These are phyloP conservation scores for Holothuria leucospilota DNA, from an alignment of 53 echinoderm and acorn worm species.

Conservation along the genomic window DNA sequence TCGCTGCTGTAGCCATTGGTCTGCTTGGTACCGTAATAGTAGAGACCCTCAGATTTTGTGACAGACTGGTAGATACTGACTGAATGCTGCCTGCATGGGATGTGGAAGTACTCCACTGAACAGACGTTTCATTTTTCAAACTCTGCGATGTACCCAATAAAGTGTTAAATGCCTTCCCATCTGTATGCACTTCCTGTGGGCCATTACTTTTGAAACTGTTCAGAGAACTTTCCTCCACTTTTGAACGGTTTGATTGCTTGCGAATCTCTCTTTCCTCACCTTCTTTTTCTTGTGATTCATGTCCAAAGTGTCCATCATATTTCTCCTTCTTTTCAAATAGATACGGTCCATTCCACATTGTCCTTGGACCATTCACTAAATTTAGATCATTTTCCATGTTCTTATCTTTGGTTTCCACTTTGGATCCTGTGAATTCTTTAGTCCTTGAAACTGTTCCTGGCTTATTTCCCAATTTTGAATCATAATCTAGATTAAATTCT, in stretches of 20 bases:
- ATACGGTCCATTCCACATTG: slow-evolving; percentile 12
- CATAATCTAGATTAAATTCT: neutral
- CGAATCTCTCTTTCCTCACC: too few species aligned
- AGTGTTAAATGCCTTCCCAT: too few species aligned
- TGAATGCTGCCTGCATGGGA: slow-evolving; percentile 21
- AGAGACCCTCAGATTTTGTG: slow-evolving; percentile 58
- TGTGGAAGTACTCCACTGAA: neutral
- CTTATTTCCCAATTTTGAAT: slow-evolving; percentile 6
- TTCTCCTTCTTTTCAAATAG: too few species aligned
- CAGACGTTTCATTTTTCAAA: neutral
- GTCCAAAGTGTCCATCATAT: too few species aligned
- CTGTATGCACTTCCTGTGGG: too few species aligned
- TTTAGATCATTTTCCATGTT: neutral
- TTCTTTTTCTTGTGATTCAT: too few species aligned
- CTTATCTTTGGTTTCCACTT: neutral
- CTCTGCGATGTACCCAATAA: slow-evolving; percentile 1
- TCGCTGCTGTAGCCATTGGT: slow-evolving; percentile 6
- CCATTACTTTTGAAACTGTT: too few species aligned
- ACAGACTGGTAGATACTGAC: slow-evolving; percentile 41
- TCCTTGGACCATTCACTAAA: slow-evolving; percentile 3
- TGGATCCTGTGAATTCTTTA: neutral
- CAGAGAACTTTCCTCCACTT: too few species aligned
- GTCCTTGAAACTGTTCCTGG: slow-evolving; percentile 14
- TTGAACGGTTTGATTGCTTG: too few species aligned
- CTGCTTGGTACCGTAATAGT: slow-evolving; percentile 67